Evolutionary conservation across 2,113 vertebrate genomes (phyloP), one percentile per base, ranked within the genome.

Genomic region (Leucosticte australis): DNA sequence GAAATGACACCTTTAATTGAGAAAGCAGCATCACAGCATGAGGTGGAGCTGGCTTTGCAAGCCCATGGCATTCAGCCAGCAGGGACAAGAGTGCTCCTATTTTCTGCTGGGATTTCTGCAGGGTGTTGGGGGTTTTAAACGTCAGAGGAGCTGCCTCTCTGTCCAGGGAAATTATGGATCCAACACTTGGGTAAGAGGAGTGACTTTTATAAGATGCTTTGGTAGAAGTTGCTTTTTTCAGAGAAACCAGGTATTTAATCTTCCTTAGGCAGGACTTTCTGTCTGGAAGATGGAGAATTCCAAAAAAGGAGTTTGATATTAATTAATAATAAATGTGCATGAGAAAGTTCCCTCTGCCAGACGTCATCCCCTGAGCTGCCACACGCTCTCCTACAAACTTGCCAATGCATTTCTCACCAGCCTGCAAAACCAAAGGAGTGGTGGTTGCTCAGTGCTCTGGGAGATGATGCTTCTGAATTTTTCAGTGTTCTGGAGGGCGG

Each of bases 401-500:
- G 26, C 11, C 7, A 11, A 15, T 0, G 0, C 5, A 7, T 49
- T 87, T 70, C 60, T n/a, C 26, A 46, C 19, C 16, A 44, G 33
- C 22, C 21, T 13, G 11, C 27, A 12, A 52, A 71, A 30, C 10
- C 19, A 18, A 7, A 77, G 22, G 24, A 21, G 15, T 16, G 5
- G 2, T 42, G 13, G 15, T 59, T 56, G n/a, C 56, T 67, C 49
- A 52, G 10, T 63, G 39, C 8, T 37, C 13, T 83, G 5, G 2
- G 74, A 69, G 11, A 9, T 33, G 8, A 22, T 49, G 28, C 35
- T 27, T 52, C 30, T 68, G 44, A 9, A 2, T 41, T 71, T 41
- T 71, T 16, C 50, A 30, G 20, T 53, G 37, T 7, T 84, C 33
- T 75, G 21, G 13, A 65, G 13, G 9, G 6, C 20, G 6, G 7